Evolutionary conservation across 2,113 vertebrate species (phyloP), one percentile per base, ranked within the genome.

Genomic region (Muntiacus muntjak): DNA sequence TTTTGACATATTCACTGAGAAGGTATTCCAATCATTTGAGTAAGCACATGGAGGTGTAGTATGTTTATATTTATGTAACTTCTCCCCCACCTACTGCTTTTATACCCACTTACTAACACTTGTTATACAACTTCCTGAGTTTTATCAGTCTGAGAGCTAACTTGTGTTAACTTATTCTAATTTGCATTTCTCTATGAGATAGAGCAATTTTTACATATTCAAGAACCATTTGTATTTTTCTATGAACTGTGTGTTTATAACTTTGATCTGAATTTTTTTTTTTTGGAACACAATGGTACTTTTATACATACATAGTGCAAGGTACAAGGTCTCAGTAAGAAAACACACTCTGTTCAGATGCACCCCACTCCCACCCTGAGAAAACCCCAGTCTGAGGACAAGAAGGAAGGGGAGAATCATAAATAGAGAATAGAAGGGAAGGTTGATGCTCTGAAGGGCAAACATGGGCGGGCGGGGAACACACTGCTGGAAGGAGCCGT

Each of bases 321-420:
- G 79, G 79, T 88, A 98, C 88, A 96, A 67, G 74, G 50, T 88
- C 57, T 97, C 55, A 36, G 33, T 98, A 98, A 98, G 97, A 98
- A 98, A 98, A 98, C 98, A 98, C 97, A 97, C 87, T 98, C 95
- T 97, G 90, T 93, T 94, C 82, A 92, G 47, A 74, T 79, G 36
- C 89, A 94, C 45, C 67, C 62, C n/a, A 58, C 89, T 40, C 47
- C 60, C 55, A 79, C 85, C 92, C 60, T 82, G 74, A 86, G 50
- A 76, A 96, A 85, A 94, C 33, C 91, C 60, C 30, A 28, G 76
- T 76, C 13, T 71, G 87, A 92, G 62, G 45, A 95, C 95, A 94
- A 94, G 28, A 52, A 52, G 93, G 78, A 82, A 86, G 52, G 45
- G 76, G 47, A 92, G 45, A 94, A 89, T 74, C 96, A 97, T 98